phyloP scores from a whole-genome alignment of 2,797 vertebrate species.

The Paramormyrops hopkinsi region DNA sequence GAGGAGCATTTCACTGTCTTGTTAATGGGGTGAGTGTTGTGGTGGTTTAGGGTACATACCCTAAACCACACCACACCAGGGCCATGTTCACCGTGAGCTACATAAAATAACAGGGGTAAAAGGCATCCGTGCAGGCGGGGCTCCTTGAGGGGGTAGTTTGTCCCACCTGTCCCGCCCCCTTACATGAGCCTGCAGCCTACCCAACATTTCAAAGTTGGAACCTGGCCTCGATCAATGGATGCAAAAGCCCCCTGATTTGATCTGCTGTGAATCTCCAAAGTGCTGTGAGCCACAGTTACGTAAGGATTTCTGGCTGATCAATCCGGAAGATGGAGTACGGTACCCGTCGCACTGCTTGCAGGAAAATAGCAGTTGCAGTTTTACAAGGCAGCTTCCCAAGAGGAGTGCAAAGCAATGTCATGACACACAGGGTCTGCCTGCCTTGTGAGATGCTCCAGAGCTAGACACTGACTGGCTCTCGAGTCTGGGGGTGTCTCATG shows the following conservation, averaged over 20 bases:
- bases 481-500: neutral
- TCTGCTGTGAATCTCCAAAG: neutral
- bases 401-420: neutral
- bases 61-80: neutral
- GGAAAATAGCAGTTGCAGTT: neutral
- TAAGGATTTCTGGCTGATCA: neutral
- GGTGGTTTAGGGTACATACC: neutral
- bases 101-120: neutral
- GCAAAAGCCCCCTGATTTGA: neutral
- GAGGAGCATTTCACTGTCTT: neutral
- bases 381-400: neutral
- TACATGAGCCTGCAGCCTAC: neutral
- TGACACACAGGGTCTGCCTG: neutral
- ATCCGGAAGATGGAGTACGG: neutral
- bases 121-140: neutral
- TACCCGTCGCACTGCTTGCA: neutral
- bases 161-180: neutral
- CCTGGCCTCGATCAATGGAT: neutral
- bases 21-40: neutral
- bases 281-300: neutral
- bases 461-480: neutral
- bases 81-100: neutral
- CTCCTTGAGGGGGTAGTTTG: neutral
- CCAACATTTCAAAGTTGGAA: neutral
- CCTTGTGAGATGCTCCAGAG: neutral